These are phyloP conservation scores for Pardosa pseudoannulata DNA, from an alignment of 2,888 invertebrate genomes.

Conservation along the genomic window DNA sequence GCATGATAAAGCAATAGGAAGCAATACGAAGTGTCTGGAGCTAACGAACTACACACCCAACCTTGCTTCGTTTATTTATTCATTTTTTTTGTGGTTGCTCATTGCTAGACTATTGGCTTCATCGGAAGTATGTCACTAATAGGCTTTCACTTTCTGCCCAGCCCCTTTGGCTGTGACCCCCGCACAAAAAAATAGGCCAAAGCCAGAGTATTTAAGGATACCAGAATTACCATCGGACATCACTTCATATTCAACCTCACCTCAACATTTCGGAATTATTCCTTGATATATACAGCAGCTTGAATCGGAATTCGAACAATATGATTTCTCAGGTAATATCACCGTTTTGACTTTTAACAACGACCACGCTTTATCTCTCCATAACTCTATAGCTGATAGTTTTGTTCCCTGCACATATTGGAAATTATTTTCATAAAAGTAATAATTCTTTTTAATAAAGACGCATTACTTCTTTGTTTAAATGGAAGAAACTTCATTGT, in stretches of 20 bases:
- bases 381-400: too few relatives aligned
- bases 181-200: constrained; percentile 43
- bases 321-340: constrained; percentile 1
- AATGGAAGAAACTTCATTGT: too few relatives aligned
- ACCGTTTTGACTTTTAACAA: too few relatives aligned
- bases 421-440: too few relatives aligned
- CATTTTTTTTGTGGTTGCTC: not conserved
- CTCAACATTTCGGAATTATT: not conserved
- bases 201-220: constrained; percentile 45
- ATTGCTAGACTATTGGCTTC: not conserved
- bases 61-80: not conserved
- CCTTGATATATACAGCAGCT: not conserved
- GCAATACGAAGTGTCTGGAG: not conserved
- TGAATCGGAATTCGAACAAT: not conserved
- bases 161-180: constrained; percentile 37
- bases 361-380: too few relatives aligned
- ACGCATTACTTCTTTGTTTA: too few relatives aligned
- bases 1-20: not conserved
- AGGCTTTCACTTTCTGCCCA: constrained; percentile 61
- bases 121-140: constrained; percentile 57
- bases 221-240: not conserved
- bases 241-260: too few relatives aligned
- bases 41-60: not conserved
- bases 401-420: too few relatives aligned
- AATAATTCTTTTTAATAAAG: too few relatives aligned